These are phyloP conservation scores for Asobara japonica DNA, from an alignment of 1,140 invertebrate species.

Conservation along the genomic window DNA sequence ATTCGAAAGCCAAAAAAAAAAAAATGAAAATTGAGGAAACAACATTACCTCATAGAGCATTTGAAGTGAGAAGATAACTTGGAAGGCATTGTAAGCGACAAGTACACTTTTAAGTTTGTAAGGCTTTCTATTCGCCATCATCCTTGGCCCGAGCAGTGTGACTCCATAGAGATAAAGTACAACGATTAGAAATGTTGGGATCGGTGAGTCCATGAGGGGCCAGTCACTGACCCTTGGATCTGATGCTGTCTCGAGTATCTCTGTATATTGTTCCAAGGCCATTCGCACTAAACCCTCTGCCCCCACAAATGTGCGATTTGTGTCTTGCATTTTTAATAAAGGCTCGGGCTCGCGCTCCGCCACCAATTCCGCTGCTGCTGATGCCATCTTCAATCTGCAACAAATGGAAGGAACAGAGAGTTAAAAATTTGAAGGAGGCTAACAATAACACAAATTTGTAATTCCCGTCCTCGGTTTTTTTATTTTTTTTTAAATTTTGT, in stretches of 20 bases:
- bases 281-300: slow-evolving; percentile 69
- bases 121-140: slow-evolving; percentile 90
- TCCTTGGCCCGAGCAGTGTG: slow-evolving; percentile 81
- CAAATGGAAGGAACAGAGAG: too few species aligned
- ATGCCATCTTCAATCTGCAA: slow-evolving; percentile 53
- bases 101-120: slow-evolving; percentile 83
- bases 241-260: slow-evolving; percentile 69
- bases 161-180: slow-evolving; percentile 83
- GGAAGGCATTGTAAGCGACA: slow-evolving; percentile 89
- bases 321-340: slow-evolving; percentile 49
- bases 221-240: slow-evolving; percentile 90
- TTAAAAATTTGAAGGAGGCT: too few species aligned
- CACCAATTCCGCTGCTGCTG: slow-evolving; percentile 63
- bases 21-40: slow-evolving; percentile 7
- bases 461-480: too few species aligned
- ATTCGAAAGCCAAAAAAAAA: too few species aligned
- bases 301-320: slow-evolving; percentile 57
- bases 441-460: too few species aligned
- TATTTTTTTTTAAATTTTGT: too few species aligned
- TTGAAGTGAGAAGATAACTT: slow-evolving; percentile 85
- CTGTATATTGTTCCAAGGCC: slow-evolving; percentile 70
- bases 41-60: slow-evolving; percentile 86
- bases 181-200: slow-evolving; percentile 86
- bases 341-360: slow-evolving; percentile 57
- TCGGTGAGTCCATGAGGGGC: slow-evolving; percentile 89